Percentiles rank a stretch among this genome's conserved stretches.
phyloP scores from a whole-genome alignment of 2,113 vertebrate genomes.

The Megaptera novaeangliae region DNA sequence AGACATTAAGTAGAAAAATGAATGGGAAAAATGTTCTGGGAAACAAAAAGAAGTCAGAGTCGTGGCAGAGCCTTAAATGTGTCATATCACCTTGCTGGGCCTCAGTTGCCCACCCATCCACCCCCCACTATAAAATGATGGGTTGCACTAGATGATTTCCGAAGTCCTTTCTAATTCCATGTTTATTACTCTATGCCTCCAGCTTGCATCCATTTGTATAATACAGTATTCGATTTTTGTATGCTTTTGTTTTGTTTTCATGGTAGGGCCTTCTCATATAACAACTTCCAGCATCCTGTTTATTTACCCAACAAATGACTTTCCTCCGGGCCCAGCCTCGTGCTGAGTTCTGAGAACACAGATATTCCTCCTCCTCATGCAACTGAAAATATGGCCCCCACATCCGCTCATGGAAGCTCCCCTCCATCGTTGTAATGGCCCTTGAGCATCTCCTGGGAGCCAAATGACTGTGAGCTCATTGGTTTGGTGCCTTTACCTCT shows the following conservation, averaged over 20 bases:
- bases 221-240: neutral
- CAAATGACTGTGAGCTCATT: neutral
- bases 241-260: neutral
- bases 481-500: neutral
- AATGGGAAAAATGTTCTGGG: neutral
- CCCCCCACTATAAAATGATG: neutral
- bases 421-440: accelerated
- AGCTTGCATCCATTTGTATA: neutral
- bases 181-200: neutral
- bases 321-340: neutral
- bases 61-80: neutral
- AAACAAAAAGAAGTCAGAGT: neutral
- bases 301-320: neutral
- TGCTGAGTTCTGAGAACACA: neutral
- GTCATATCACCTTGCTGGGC: neutral
- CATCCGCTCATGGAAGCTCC: neutral
- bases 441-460: neutral
- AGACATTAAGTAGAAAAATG: neutral
- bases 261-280: neutral
- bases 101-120: neutral
- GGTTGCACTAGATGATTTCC: neutral
- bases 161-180: neutral
- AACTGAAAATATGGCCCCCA: neutral
- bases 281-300: neutral
- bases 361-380: neutral